Evolutionary conservation across 2,113 vertebrate species (phyloP).

Genomic region (Sapayoa aenigma): DNA sequence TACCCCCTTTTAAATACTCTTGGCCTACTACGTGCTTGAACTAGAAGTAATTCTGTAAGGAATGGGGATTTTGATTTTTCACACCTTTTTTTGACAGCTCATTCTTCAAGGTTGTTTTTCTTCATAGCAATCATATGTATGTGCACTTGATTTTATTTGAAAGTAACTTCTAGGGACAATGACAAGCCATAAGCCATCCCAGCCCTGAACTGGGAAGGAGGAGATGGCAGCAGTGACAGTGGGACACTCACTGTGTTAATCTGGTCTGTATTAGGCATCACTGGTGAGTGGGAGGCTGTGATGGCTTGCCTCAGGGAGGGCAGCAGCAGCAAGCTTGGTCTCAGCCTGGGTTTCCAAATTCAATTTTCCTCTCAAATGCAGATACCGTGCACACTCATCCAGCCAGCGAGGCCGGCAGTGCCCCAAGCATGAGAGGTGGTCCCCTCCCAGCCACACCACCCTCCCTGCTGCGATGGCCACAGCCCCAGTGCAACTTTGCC

Average conservation of each 20-base stretch:
- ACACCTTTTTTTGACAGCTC: background rate
- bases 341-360: background rate
- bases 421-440: accelerated
- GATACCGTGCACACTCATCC: background rate
- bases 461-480: accelerated
- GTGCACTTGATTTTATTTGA: background rate
- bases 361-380: background rate
- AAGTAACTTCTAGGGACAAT: background rate
- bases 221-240: background rate
- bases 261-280: background rate
- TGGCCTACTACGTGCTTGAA: background rate
- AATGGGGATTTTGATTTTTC: background rate
- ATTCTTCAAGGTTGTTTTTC: constrained; percentile 31
- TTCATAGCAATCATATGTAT: background rate
- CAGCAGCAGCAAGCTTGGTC: background rate
- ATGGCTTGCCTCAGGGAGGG: background rate
- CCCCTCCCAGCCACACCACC: accelerated
- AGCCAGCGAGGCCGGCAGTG: accelerated
- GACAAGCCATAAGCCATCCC: background rate
- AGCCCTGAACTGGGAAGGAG: background rate
- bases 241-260: background rate
- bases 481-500: background rate
- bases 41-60: background rate
- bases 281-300: accelerated
- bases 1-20: background rate